Evolutionary conservation across 2,797 vertebrate genomes (phyloP).

Genomic region (Oreonectes daqikongensis): DNA sequence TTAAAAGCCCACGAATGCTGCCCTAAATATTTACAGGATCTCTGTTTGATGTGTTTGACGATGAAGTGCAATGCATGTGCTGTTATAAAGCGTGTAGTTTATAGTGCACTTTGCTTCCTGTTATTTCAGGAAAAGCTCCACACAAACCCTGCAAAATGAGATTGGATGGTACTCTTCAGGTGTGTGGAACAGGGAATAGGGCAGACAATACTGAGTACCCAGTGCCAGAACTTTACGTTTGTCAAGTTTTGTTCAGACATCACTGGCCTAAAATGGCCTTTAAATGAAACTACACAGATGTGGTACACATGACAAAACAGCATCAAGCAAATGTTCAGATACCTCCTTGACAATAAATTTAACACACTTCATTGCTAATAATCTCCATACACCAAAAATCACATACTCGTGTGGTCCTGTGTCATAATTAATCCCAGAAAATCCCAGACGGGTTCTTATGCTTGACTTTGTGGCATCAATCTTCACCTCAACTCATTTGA

Average conservation of each 20-base stretch:
- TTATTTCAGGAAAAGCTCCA: conserved; percentile 68
- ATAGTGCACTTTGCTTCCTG: conserved; percentile 73
- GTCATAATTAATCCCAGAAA: conserved; percentile 9
- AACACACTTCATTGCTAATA: background rate
- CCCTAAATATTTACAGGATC: conserved; percentile 58
- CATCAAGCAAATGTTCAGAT: background rate
- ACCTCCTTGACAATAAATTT: background rate
- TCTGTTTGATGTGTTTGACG: conserved; percentile 44
- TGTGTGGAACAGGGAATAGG: no score
- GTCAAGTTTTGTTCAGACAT: conserved; percentile 42
- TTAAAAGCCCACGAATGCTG: conserved; percentile 47
- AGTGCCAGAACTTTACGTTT: conserved; percentile 60
- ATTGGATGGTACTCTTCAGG: conserved; percentile 74
- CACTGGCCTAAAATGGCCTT: background rate
- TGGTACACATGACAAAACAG: background rate
- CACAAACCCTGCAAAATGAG: conserved; percentile 75
- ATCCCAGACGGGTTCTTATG: conserved; percentile 11
- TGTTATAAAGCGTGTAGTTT: conserved; percentile 68
- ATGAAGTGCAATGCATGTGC: conserved; percentile 60
- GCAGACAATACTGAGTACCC: conserved; percentile 22
- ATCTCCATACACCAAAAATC: background rate
- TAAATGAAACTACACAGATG: conserved; percentile 1
- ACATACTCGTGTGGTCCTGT: background rate
- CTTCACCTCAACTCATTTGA: conserved; percentile 5
- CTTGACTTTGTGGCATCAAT: conserved; percentile 6